Evolutionary conservation across 1,140 invertebrate genomes (phyloP), one percentile per base, ranked within the genome.

Genomic region (Scaptomyza montana): DNA sequence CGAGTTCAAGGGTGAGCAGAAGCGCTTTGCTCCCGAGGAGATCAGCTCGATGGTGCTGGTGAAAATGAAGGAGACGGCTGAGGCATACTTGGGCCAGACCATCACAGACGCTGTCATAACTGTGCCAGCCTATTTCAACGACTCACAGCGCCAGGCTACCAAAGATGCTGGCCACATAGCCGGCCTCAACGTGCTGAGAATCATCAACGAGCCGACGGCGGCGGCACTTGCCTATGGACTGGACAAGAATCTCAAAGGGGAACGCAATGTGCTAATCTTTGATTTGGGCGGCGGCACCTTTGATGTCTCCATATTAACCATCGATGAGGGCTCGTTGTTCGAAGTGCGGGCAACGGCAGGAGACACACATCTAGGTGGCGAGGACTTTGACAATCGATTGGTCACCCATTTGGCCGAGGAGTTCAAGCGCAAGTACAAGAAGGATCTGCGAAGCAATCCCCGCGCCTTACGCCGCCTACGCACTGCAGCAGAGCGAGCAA

Each of bases 271-370:
- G 2, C 92, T 96, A 0, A 95, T 96, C 61, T 96, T 96, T 68
- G 95, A 96, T 87, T 92, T 96, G 30, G 95, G 95, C 7, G 95
- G 95, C 57, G 95, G 95, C 30, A 96, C 95, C 47, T 96, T 96
- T 74, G 97, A 98, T 92, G 97, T 98, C 0, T 98, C 97, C 13
- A 95, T 98, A 56, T 91, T 98, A 2, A 95, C 95, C 59, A 98
- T 98, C 91, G 95, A 96, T 71, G 96, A 98, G 92, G 97, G 97
- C 10, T 95, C 95, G 0, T 89, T 96, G 39, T 96, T 96, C 82
- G 95, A 97, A 93, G 96, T 97, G 1, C 94, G 94, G 90, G 94
- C 96, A 1, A 97, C 96, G 10, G 95, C 96, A 1, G 95, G 95
- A 5, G 95, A 96, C 81, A 96, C 95, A 1, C 95, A 95, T 81